Evolutionary conservation across 1,140 invertebrate species (phyloP).

Genomic region (Camponotus pennsylvanicus): DNA sequence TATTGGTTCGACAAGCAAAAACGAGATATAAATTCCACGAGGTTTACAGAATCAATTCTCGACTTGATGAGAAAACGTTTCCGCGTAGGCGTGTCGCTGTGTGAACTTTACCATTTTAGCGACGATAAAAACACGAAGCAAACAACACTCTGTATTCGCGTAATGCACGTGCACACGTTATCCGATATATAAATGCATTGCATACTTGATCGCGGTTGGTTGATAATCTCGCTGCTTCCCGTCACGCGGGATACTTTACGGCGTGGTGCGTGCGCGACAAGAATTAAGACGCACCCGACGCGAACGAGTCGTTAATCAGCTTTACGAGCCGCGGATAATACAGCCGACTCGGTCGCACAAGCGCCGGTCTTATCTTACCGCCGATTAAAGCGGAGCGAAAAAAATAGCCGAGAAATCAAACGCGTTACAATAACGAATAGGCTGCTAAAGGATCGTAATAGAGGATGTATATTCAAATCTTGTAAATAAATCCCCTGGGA

Average conservation of each 20-base stretch:
- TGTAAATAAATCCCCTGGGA: too few species aligned
- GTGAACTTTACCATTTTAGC: constrained; percentile 35
- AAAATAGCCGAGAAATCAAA: background rate
- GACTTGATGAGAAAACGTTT: constrained; percentile 23
- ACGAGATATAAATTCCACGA: constrained; percentile 24
- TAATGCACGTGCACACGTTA: constrained; percentile 44
- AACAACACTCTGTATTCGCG: constrained; percentile 33
- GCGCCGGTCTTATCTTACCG: constrained; percentile 14
- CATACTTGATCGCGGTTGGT: constrained; percentile 18
- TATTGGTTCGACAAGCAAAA: constrained; percentile 5
- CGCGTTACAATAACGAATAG: background rate
- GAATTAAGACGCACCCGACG: constrained; percentile 50
- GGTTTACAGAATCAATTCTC: constrained; percentile 41
- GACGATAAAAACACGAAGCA: background rate
- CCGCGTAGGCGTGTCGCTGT: constrained; percentile 34
- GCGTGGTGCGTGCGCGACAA: constrained; percentile 11
- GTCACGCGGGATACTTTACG: constrained; percentile 48
- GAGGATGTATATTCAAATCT: too few species aligned
- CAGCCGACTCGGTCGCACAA: constrained; percentile 19
- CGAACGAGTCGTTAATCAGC: constrained; percentile 47
- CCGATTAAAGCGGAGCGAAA: background rate
- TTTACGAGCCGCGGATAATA: constrained; percentile 44
- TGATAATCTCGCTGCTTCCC: constrained; percentile 41
- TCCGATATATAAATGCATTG: constrained; percentile 22
- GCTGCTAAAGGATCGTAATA: background rate